Evolutionary conservation across 2,797 vertebrate genomes (phyloP), one percentile per base, ranked within the genome.

Genomic region (Thalassophryne amazonica): DNA sequence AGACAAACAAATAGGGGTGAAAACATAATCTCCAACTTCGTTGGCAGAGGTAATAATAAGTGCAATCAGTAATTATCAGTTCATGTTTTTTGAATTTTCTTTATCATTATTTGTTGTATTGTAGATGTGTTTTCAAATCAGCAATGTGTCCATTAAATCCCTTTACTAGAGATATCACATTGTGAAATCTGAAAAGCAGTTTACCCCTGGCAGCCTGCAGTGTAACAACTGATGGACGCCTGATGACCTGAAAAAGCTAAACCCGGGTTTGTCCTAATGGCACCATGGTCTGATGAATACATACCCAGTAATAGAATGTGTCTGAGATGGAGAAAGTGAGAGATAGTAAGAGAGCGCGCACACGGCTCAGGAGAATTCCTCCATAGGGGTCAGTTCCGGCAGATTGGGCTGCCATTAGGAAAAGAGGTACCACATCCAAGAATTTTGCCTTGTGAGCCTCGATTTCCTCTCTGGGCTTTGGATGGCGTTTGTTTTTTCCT

Each of bases 401-500:
- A 84, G 82, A 86, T 82, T 79, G 81, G 72, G 51, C 70, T 53
- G 80, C 77, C 59, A 59, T 84, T 73, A 66, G 77, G 80, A 62
- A 83, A 80, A 65, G 68, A 43, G 11, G 49, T 31, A 12, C 64
- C 60, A 72, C 78, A 86, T 86, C 81, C 83, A 76, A 78, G 76
- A 80, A 82, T 85, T 82, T 78, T 86, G 61, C n/a, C n/a, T 73
- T 70, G 58, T 78, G 60, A 85, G 78, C 79, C 69, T 74, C 35
- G 13, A 77, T 77, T 81, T 84, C 69, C 76, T 77, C 78, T 52
- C 48, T 23, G 51, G 65, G 73, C 70, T 57, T 25, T 48, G 12
- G 23, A 50, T 47, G 57, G 49, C 78, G 77, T 88, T 90, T 86
- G 78, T 87, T 88, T 87, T n/a, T 80, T 60, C 33, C 66, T 76